Evolutionary conservation across 2,797 vertebrate genomes (phyloP).

Genomic region (Myotis daubentonii): DNA sequence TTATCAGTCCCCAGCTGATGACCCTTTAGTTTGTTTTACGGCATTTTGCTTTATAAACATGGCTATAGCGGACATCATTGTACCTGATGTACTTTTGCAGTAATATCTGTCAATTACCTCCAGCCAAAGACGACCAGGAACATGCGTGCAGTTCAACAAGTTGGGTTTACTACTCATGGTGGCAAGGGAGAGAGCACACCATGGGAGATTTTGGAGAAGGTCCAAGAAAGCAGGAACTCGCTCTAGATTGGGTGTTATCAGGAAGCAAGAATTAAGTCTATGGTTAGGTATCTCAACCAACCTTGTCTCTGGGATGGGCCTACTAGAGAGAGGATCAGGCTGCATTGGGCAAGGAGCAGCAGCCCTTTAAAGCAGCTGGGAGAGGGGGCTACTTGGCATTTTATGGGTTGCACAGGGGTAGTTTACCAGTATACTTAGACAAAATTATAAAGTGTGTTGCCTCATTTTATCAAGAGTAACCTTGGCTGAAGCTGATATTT

Average conservation of each 20-base stretch:
- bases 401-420: background rate
- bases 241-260: background rate
- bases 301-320: background rate
- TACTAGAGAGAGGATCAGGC: background rate
- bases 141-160: background rate
- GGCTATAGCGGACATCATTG: background rate
- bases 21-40: background rate
- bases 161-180: background rate
- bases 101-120: background rate
- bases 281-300: background rate
- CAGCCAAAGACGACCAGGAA: background rate
- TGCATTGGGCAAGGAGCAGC: background rate
- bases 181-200: background rate
- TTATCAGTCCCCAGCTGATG: background rate
- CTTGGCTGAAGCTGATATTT: background rate
- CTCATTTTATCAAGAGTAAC: background rate
- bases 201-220: background rate
- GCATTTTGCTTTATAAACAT: slow-evolving; percentile 9
- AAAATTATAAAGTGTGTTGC: background rate
- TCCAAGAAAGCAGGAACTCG: background rate
- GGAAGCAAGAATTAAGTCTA: background rate
- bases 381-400: background rate
- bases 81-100: background rate
- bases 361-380: background rate
- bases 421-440: background rate